Percentiles rank a stretch among this genome's conserved stretches.
Evolutionary conservation across 2,113 vertebrate genomes (phyloP).

Genomic region (Strix aluco): DNA sequence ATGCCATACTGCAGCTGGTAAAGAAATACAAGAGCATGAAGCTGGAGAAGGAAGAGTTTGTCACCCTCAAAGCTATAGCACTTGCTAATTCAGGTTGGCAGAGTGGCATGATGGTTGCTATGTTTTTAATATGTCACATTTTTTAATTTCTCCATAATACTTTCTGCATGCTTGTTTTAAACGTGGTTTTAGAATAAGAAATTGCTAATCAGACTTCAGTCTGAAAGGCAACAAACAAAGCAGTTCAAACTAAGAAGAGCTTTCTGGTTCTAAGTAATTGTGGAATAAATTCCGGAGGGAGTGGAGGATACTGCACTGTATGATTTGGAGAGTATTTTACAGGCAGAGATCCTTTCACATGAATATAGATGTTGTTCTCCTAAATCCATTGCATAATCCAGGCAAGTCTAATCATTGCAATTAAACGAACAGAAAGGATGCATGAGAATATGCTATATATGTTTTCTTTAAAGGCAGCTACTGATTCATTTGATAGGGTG

Average conservation of each 20-base stretch:
- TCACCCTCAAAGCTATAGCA: conserved; percentile 98
- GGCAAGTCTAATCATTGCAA: conserved; percentile 1
- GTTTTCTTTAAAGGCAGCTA: conserved; percentile 17
- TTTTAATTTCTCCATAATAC: background rate
- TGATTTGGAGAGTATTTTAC: background rate
- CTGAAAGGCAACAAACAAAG: conserved; percentile 6
- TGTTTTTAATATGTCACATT: conserved; percentile 38
- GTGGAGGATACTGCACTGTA: background rate
- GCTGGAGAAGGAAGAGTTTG: conserved; percentile 98
- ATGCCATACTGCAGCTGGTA: conserved; percentile 97
- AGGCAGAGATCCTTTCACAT: conserved; percentile 13
- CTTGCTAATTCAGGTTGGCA: conserved; percentile 98
- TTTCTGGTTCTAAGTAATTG: background rate
- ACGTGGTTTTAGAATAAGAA: background rate
- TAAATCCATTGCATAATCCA: conserved; percentile 35
- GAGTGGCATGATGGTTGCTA: conserved; percentile 34
- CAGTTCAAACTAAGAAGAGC: background rate
- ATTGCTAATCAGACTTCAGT: background rate
- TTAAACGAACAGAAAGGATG: conserved; percentile 22
- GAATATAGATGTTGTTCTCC: conserved; percentile 1
- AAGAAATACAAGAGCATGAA: conserved; percentile 99
- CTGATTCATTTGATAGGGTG: conserved; percentile 5
- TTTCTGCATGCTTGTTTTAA: conserved; percentile 24
- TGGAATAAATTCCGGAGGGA: background rate
- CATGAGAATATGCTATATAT: background rate